Evolutionary conservation across 1,140 invertebrate species (phyloP), one percentile per base, ranked within the genome.

Genomic region (Drosophila mayri): DNA sequence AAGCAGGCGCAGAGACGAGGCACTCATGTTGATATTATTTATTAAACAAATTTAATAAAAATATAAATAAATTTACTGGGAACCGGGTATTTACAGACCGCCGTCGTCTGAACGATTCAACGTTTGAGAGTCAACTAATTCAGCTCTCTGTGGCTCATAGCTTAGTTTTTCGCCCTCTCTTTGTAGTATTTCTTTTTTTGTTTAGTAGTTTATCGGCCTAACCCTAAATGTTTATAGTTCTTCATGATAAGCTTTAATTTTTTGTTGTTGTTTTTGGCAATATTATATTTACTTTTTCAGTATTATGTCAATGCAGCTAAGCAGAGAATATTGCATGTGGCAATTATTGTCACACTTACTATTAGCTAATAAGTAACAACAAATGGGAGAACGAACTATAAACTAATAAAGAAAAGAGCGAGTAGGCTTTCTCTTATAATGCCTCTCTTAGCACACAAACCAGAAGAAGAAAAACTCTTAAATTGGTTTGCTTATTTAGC

Each of bases 51-150:
- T 8, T 47, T 49, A 40, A 3, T 49, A 32, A 28, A 14, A 28
- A 38, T 0, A 25, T 3, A 22, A 4, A 25, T 55, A 38, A 7
- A 11, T 11, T 38, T 55, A 1, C 14, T 25, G 12, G 22, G 8
- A 37, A 52, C n/a, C n/a, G n/a, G n/a, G n/a, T n/a, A 28, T 22
- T 11, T n/a, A 32, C 16, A 37, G 28, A 38, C 16, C 10, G 35
- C 5, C 40, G 12, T 18, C 44, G 76, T 65, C 61, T 54, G 20
- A 37, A 28, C 14, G 58, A 25, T 35, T 61, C 20, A 32, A 54
- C 76, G 65, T 46, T 63, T 50, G 62, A 28, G 57, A 14, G 32
- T 44, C 71, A 49, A 88, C 83, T 88, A 68, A 76, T 38, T 40
- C 7, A 7, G 11, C 12, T 67, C 44, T 66, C 32, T 28, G 10